Evolutionary conservation across 2,888 invertebrate species (phyloP).

Genomic region (Lymantria dispar): DNA sequence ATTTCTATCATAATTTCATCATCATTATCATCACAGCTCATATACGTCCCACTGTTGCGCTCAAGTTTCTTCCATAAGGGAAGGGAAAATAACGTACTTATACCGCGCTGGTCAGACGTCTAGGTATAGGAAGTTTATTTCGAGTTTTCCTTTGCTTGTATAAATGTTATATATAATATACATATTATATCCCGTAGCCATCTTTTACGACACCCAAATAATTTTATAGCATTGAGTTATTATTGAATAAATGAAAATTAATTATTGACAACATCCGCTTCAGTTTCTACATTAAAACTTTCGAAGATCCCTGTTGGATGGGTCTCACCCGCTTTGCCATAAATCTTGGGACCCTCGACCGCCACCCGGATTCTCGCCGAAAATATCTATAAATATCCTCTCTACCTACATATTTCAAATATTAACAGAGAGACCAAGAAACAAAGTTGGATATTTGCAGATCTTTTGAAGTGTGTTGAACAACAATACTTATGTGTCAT

Average conservation of each 20-base stretch:
- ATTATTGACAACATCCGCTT: conserved; percentile 10
- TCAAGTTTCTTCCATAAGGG: too few species aligned
- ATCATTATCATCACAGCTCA: too few species aligned
- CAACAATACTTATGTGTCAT: conserved; percentile 1
- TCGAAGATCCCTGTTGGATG: conserved; percentile 76
- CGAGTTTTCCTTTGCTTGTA: too few species aligned
- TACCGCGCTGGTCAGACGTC: too few species aligned
- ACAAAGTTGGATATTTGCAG: conserved; percentile 51
- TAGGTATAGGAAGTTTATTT: too few species aligned
- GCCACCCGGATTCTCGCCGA: conserved; percentile 79
- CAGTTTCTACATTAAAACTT: conserved; percentile 32
- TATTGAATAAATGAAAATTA: not conserved
- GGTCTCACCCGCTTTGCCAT: conserved; percentile 79
- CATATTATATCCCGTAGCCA: too few species aligned
- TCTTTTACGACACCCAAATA: too few species aligned
- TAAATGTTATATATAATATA: too few species aligned
- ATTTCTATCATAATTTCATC: too few species aligned
- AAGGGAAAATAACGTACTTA: too few species aligned
- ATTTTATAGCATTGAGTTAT: not conserved
- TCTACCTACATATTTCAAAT: conserved; percentile 78
- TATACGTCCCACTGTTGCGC: too few species aligned
- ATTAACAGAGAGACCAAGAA: conserved; percentile 67
- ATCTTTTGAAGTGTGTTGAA: conserved; percentile 25
- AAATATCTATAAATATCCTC: conserved; percentile 80
- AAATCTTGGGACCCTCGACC: conserved; percentile 81